Evolutionary conservation across 2,888 invertebrate genomes (phyloP), one percentile per base, ranked within the genome.

Genomic region (Ganaspis brasiliensis): DNA sequence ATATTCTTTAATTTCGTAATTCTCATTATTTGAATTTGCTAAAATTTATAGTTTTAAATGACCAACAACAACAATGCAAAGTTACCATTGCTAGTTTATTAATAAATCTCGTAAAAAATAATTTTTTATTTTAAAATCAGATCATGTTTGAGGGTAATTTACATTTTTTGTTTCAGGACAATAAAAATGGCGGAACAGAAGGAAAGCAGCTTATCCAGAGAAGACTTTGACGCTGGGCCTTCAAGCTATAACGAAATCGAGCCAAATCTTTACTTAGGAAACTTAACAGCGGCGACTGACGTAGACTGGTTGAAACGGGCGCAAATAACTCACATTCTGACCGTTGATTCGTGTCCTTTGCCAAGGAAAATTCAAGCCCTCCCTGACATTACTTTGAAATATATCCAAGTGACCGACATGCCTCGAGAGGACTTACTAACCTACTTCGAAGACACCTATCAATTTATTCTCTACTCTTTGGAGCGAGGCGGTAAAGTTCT

Each of bases 341-440:
- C 97, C 0, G 93, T 97, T 77, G 97, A 97, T 88, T 94, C 96
- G 14, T 96, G 97, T 86, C 97, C 97, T 0, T 91, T 98, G 82
- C 97, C 97, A 0, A 92, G 95, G 83, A 94, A 94, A 80, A 94
- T 97, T 74, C 92, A 94, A 49, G 94, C 95, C 83, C 92, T 95
- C 49, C 93, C 94, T 70, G 93, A 95, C 81, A 91, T 97, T 31
- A 94, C 92, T 57, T 94, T 95, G 56, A 96, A 96, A 90, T 97
- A 94, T 91, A 94, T 97, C 76, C 96, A 96, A 90, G 94, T 97
- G 88, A 95, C 96, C 0, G 97, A 97, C 92, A 94, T 96, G 90
- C 95, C 97, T 0, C 95, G 96, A 85, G 97, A 97, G 88, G 98
- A 98, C 91, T 92, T 98, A 52, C 92, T 98, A 56, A 95, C 94